Evolutionary conservation across 2,888 invertebrate genomes (phyloP), one percentile per base, ranked within the genome.

Genomic region (Apodemia duryi): DNA sequence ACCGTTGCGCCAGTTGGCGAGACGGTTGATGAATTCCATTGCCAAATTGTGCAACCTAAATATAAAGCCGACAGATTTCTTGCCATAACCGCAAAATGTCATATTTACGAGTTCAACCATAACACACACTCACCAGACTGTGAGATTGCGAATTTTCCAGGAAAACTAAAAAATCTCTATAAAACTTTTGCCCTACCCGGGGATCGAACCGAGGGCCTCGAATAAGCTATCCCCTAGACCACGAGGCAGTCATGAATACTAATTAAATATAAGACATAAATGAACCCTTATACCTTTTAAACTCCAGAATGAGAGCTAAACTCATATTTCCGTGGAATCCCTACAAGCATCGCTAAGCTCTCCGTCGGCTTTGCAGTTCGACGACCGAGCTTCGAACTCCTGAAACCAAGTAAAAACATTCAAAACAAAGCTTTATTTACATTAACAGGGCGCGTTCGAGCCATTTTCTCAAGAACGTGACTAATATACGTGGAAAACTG

Each of bases 301-400:
- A 49, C 6, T 57, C 32, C 32, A 35, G 57, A 57, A 29, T 5
- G 57, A 13, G 61, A 82, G 84, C 88, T 91, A 91, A 90, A 91
- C 89, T 84, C 85, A 90, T 90, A 89, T 91, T 91, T 91, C 89
- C 90, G 89, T 88, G 84, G 91, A 91, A 91, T 90, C 91, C 91
- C 87, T 88, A 90, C 88, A 89, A 90, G 87, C 89, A 85, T 83
- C 84, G 86, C 82, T 85, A 87, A 90, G 88, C 86, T 85, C 81
- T 83, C 81, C 84, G 88, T 84, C 85, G 88, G 89, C 88, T 89
- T 87, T 81, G 84, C 84, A 87, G 91, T 89, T 88, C 91, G 84
- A 82, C 82, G 91, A 91, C 91, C 80, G 74, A 74, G 74, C 75
- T 80, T 77, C 83, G 81, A 82, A 84, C 77, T 83, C 83, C 84